Percentiles rank a stretch among this genome's conserved stretches.
Conservation (phyloP, 2,113 vertebrate species). For the Octodon degus region DNA sequence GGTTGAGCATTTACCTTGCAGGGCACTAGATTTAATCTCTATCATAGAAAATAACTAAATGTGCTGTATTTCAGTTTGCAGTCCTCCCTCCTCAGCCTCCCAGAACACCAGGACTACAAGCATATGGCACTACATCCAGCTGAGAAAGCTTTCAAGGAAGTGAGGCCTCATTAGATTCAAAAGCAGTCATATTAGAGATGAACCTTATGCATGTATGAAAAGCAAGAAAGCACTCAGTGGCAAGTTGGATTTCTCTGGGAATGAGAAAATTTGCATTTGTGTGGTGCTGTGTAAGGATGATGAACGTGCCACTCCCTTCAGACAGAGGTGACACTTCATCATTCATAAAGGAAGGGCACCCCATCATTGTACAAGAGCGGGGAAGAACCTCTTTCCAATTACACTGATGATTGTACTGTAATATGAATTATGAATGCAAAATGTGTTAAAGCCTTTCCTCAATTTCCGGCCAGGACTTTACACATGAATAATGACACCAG, state of each 20-base stretch:
- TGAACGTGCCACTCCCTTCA: background rate
- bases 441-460: background rate
- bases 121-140: background rate
- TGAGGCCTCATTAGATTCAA: background rate
- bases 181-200: background rate
- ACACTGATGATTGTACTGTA: background rate
- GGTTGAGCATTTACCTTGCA: background rate
- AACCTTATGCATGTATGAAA: background rate
- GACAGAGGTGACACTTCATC: background rate
- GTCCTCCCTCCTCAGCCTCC: background rate
- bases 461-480: background rate
- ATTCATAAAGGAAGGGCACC: background rate
- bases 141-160: background rate
- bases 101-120: background rate
- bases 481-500: background rate
- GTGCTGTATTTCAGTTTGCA: background rate
- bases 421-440: background rate
- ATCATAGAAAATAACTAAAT: background rate
- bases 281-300: background rate
- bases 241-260: background rate
- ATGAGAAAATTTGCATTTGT: conserved; percentile 30
- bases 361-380: background rate
- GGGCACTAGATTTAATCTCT: background rate
- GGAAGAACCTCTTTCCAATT: background rate
- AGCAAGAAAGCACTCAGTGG: background rate